Evolutionary conservation across 2,888 invertebrate species (phyloP), one percentile per base, ranked within the genome.

Genomic region (Caenorhabditis virilis): DNA sequence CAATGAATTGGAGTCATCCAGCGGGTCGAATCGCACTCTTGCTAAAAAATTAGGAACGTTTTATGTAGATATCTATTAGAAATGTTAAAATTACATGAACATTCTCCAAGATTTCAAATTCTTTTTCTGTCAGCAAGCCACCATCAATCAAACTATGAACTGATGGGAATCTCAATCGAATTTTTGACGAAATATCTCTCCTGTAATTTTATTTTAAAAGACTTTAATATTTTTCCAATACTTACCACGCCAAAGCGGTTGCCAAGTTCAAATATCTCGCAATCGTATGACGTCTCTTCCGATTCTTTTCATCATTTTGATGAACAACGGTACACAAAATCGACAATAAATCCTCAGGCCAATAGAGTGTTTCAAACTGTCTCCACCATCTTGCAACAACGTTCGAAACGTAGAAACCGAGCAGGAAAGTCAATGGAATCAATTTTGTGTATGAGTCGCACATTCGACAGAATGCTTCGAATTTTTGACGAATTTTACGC

Each of bases 1-100:
- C 78, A 78, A 42, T 77, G 73, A 15, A 79, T 53, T 9, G 78
- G 78, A n/a, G 75, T 57, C 63, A 75, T 62, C 78, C 78, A 79
- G 6, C 77, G 66, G 3, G 67, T 58, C 3, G 69, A 50, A 27
- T 68, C 64, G 46, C 68, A 66, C 13, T 64, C 58, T 13, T 23
- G n/a, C n/a, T n/a, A n/a, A n/a, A n/a, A n/a, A n/a, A n/a, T n/a
- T n/a, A n/a, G n/a, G n/a, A n/a, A n/a, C n/a, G n/a, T n/a, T n/a
- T n/a, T n/a, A n/a, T n/a, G n/a, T n/a, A n/a, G n/a, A n/a, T n/a
- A n/a, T n/a, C n/a, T n/a, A n/a, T n/a, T n/a, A n/a, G n/a, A n/a
- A n/a, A n/a, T n/a, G n/a, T n/a, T n/a, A n/a, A n/a, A n/a, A n/a
- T n/a, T n/a, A n/a, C 76, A 55, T 74, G 56, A 25, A 69, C 48